Conservation (phyloP, 1,140 invertebrate species). For the Leptinotarsa defecta region DNA sequence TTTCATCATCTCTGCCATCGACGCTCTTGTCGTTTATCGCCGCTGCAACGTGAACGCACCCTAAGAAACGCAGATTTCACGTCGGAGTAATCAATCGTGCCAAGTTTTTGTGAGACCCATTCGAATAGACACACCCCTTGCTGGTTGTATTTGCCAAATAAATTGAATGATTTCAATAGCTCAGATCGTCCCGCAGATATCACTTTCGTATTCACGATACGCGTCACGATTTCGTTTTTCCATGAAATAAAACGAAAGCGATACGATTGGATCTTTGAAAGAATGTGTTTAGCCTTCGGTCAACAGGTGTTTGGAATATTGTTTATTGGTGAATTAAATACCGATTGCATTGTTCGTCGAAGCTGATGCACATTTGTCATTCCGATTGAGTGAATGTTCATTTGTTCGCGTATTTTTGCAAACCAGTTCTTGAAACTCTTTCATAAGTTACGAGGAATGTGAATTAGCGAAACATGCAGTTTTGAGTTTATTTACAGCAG, state of each 20-base stretch:
- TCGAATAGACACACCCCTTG: neutral
- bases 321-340: neutral
- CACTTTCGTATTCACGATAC: neutral
- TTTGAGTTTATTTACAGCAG: too few species aligned
- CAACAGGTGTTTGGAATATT: slow-evolving; percentile 1
- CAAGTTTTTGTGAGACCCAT: too few species aligned
- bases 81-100: too few species aligned
- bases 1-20: too few species aligned
- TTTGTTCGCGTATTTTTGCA: neutral
- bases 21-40: too few species aligned
- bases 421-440: neutral
- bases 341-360: neutral
- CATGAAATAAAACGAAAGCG: neutral
- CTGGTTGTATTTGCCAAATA: neutral
- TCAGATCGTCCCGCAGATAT: neutral
- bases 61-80: too few species aligned
- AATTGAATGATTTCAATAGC: neutral
- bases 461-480: too few species aligned
- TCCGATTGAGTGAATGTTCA: neutral
- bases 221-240: neutral
- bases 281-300: neutral
- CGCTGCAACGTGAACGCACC: too few species aligned
- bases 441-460: too few species aligned
- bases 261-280: neutral
- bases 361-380: neutral